Evolutionary conservation across 2,113 vertebrate genomes (phyloP).

Genomic region (Pelvicachromis taeniatus): DNA sequence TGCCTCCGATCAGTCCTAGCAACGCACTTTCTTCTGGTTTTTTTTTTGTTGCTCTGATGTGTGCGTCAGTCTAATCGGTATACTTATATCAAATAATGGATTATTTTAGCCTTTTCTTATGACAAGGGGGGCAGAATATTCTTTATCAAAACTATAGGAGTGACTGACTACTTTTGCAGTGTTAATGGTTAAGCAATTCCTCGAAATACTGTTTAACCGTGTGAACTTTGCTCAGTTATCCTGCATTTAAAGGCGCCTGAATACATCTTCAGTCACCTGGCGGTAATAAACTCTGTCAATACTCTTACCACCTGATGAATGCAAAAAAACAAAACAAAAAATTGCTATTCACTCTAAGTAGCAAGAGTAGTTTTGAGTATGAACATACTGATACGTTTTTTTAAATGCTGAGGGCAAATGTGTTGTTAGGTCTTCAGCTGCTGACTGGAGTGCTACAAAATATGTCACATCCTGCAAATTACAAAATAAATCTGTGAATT

Average conservation of each 20-base stretch:
- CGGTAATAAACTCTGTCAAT: background rate
- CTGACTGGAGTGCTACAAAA: background rate
- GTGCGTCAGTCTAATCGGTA: too few species aligned
- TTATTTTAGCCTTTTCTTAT: background rate
- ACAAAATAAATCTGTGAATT: background rate
- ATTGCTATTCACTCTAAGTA: background rate
- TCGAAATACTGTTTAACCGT: background rate
- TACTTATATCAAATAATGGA: background rate
- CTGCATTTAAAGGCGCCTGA: background rate
- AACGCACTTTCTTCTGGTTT: too few species aligned
- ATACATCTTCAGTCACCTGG: background rate
- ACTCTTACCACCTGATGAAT: background rate
- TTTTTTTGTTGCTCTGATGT: too few species aligned
- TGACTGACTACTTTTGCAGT: background rate
- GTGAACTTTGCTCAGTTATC: background rate
- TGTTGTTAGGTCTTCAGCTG: background rate
- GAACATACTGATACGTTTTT: background rate
- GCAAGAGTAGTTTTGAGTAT: background rate
- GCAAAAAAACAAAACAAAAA: accelerated
- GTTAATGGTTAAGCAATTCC: background rate
- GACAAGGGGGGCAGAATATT: background rate
- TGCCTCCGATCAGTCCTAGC: too few species aligned
- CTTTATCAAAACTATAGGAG: background rate
- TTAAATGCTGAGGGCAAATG: background rate
- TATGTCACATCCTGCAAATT: background rate